Base-by-base conservation (phyloP, 2,113 vertebrate genomes). In the Lampris megalopsis region DNA sequence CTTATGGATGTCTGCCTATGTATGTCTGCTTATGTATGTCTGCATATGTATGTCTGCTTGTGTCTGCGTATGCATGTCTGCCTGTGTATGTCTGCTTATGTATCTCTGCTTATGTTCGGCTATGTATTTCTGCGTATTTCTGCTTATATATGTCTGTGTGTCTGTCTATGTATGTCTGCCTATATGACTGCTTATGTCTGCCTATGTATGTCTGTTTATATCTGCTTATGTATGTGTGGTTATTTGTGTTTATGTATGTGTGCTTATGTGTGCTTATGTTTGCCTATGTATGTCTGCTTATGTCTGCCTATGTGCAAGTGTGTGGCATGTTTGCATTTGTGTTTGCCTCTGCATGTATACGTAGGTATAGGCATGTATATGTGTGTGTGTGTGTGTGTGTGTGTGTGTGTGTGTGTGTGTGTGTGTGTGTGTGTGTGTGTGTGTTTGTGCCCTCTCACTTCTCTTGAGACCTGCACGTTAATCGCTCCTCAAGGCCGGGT, bases 401-500 rank as follows among this genome's bases (percentile, higher is more conserved):
- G 6, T 58, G 38, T 63, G 45, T 62, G 60, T 45, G 60, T 75
- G 42, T 58, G 47, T 49, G 43, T 47, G 63, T 70, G 77, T 62
- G 81, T 63, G 57, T 71, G 75, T 63, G 72, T 66, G 54, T 35
- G 72, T 68, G 77, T 73, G 68, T 50, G 24, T 9, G 50, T 42
- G 66, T 50, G 50, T 42, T 52, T 50, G 11, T 60, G 3, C 61
- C 43, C 71, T 67, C 56, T 75, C 63, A 80, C 68, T 75, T 88
- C 72, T 73, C 53, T 24, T 69, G 54, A 87, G 81, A 80, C 81
- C 79, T 82, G 83, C 71, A 80, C 80, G 87, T 90, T 92, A 89
- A 92, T 88, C 84, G 83, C 77, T 83, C 91, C 89, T 81, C 78
- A 73, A 24, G 90, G 88, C 85, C 83, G 84, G 83, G 64, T 72